These are phyloP conservation scores for Leptopilina clavipes DNA, from an alignment of 1,140 invertebrate genomes.

Conservation along the genomic window DNA sequence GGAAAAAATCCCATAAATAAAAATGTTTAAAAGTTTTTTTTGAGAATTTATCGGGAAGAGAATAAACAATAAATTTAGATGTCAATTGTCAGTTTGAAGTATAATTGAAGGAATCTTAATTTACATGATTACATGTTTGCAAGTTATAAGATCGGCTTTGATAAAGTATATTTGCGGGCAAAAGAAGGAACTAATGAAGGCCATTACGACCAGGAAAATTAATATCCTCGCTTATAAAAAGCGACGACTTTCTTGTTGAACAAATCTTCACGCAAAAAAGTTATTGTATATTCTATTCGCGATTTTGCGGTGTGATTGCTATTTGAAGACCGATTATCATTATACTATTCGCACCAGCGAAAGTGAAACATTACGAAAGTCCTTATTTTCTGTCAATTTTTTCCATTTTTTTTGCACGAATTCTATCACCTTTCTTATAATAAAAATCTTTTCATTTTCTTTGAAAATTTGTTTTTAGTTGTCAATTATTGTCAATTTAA, in stretches of 20 bases:
- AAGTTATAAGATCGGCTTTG: not conserved
- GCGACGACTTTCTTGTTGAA: slow-evolving; percentile 8
- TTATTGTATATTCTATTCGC: slow-evolving; percentile 9
- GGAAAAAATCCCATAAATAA: too few species aligned
- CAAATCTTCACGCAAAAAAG: not conserved
- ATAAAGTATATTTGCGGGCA: slow-evolving; percentile 26
- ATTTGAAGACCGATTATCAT: slow-evolving; percentile 34
- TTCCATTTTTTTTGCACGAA: slow-evolving; percentile 5
- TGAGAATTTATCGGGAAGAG: too few species aligned
- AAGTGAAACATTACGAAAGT: slow-evolving; percentile 19
- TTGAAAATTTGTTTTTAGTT: too few species aligned
- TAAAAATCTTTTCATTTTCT: too few species aligned
- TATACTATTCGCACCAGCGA: not conserved
- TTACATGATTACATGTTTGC: not conserved
- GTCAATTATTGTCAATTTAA: too few species aligned
- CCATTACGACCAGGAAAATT: slow-evolving; percentile 17
- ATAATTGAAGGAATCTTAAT: slow-evolving; percentile 16
- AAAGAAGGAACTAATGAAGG: slow-evolving; percentile 9
- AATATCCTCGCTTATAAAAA: slow-evolving; percentile 10
- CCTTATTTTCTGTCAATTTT: slow-evolving; percentile 4
- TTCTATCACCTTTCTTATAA: too few species aligned
- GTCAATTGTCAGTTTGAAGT: not conserved
- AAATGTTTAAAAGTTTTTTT: too few species aligned
- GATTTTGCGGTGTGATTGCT: slow-evolving; percentile 11
- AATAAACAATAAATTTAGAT: too few species aligned